Base-by-base conservation (phyloP, 2,888 invertebrate species). In the Drosophila kambysellisi region DNA sequence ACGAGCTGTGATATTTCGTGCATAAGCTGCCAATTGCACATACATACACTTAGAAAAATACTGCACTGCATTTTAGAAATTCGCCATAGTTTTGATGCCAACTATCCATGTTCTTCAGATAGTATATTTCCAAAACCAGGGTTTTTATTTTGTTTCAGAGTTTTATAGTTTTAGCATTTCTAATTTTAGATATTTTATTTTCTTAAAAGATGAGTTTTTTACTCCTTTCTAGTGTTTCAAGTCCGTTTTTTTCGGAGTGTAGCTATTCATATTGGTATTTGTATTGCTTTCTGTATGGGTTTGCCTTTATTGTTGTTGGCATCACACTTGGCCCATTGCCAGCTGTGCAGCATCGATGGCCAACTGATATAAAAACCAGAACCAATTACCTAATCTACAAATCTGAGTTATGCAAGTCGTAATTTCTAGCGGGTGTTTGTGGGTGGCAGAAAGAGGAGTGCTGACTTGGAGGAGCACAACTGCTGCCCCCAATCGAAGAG, bases 1-100 rank as follows among this genome's bases (percentile, higher is more conserved):
- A 88, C 85, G 85, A 83, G 76, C 88, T 85, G 85, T 85, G 85
- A 85, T 85, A 88, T 83, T 79, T 88, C 74, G 76, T 79, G 81
- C 83, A 81, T 58, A 60, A 75, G 60, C 67, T 70, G 72, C 80
- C 79, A 84, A 84, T 82, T 71, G 81, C 58, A 75, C 50, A 66
- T 54, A 70, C 46, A 25, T 46, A 46, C 46, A 46, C 46, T 46
- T 46, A 8, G 46, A 25, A 25, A 25, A 46, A 46, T 7, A 15
- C 7, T 8, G 11, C 20, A 5, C 20, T 11, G 20, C 11, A 43
- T 11, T 5, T 43, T 20, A 1, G 11, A 43, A 43, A 20, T 4
- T 41, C n/a, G 4, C 2, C 5, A 43, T 11, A 39, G 7, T 7
- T 7, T 32, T 32, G 8, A 7, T 8, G 32, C 32, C 32, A 32